Base-by-base conservation (phyloP, 2,888 invertebrate species). In the Lasius platythorax region DNA sequence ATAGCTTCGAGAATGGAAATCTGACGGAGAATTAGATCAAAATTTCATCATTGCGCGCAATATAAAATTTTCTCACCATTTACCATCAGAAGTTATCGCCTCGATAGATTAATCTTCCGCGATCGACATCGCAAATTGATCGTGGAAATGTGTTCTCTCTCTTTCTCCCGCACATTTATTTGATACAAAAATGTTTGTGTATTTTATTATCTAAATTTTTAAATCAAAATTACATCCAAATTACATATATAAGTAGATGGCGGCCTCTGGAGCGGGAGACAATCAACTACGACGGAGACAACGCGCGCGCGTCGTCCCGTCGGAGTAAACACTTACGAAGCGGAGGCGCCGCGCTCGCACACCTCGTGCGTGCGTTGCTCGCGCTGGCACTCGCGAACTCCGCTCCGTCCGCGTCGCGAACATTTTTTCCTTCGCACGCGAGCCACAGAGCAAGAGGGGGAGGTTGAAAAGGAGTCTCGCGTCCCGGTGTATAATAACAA, bases 271-370 rank as follows among this genome's bases (percentile, higher is more conserved):
- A 23, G 12, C 66, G 40, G 30, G 18, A 30, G 8, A 18, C 3
- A 15, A 18, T 63, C 2, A 30, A 61, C 6, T 30, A 1, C 6
- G 6, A 53, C 11, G 18, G 8, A 12, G 12, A n/a, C 37, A 18
- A 46, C 86, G 90, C 85, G 85, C 23, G 90, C 85, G 86, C 84
- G 89, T 82, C 85, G 83, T 87, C 68, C 87, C 87, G 87, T 88
- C 84, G 83, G 87, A 87, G 92, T 91, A 91, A 91, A 91, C 90
- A 92, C 23, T 23, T 23, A 23, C 87, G 73, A 85, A 79, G 86
- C 50, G 64, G 81, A 78, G 56, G 53, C 72, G 68, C 50, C 68
- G 79, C 73, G 73, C 82, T 83, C 86, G 87, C 88, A 78, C 61
- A 85, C 87, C 85, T 86, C 87, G 87, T 87, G 91, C 78, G 64